Percentiles rank a stretch among this genome's conserved stretches.
These are phyloP conservation scores for Sarotherodon lohbergeri DNA, from an alignment of 2,113 vertebrate genomes.

Conservation along the genomic window DNA sequence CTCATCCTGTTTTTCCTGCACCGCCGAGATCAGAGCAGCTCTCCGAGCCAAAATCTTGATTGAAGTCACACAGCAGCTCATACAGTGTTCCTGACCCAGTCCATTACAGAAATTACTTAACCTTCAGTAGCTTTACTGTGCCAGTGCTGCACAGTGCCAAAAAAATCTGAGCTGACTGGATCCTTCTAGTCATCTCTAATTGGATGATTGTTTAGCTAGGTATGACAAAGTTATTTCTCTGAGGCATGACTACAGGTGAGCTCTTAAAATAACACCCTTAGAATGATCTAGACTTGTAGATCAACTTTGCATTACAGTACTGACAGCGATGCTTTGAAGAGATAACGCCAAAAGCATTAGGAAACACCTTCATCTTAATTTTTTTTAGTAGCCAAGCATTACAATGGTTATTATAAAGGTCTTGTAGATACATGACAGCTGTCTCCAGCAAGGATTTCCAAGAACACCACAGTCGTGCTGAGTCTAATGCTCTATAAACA, in stretches of 20 bases:
- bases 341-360: background rate
- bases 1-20: slow-evolving; percentile 4
- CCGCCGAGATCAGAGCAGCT: background rate
- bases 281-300: background rate
- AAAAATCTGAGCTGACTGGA: background rate
- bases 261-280: background rate
- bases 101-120: slow-evolving; percentile 35
- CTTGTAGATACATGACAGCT: background rate
- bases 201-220: background rate
- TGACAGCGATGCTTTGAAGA: background rate
- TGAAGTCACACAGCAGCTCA: slow-evolving; percentile 57
- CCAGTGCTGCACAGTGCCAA: background rate
- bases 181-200: background rate
- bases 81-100: slow-evolving; percentile 23
- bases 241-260: background rate
- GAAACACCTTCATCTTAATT: background rate
- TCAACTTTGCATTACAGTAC: background rate
- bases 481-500: background rate
- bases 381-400: background rate
- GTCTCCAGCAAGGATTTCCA: background rate
- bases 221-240: background rate
- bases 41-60: slow-evolving; percentile 42
- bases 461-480: background rate
- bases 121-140: background rate
- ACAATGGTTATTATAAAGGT: background rate